Evolutionary conservation across 1,140 invertebrate species (phyloP).

Genomic region (Araneus ventricosus): DNA sequence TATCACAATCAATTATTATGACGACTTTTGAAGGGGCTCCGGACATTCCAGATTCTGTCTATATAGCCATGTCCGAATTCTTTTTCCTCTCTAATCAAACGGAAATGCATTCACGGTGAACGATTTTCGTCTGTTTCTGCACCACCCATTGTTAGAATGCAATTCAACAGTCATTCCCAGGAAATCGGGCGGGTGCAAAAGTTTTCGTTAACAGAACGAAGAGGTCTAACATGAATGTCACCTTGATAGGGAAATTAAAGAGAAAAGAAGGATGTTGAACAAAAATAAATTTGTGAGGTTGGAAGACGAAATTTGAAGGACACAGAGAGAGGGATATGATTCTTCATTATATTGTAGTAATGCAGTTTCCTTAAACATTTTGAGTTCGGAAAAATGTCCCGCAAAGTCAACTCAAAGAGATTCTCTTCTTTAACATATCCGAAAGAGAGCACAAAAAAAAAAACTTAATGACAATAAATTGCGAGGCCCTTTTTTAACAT

Average conservation of each 20-base stretch:
- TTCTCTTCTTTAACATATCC: no score
- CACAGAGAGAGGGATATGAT: not conserved
- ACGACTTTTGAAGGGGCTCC: not conserved
- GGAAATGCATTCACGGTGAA: slow-evolving; percentile 17
- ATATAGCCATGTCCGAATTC: not conserved
- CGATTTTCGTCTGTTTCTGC: not conserved
- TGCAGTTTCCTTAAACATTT: no score
- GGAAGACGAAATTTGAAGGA: not conserved
- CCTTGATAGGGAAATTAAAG: slow-evolving; percentile 3
- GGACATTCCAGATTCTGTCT: not conserved
- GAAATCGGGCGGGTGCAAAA: not conserved
- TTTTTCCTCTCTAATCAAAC: slow-evolving; percentile 3
- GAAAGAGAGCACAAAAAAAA: no score
- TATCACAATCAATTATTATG: no score
- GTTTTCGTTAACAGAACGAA: not conserved
- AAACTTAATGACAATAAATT: no score
- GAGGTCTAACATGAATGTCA: not conserved
- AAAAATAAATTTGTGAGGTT: not conserved
- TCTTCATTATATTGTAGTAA: no score
- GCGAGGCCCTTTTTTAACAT: no score
- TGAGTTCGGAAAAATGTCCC: no score
- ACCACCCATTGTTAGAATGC: not conserved
- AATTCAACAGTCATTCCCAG: not conserved
- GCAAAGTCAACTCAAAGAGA: no score
- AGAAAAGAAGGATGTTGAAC: not conserved